Evolutionary conservation across 2,888 invertebrate species (phyloP), one percentile per base, ranked within the genome.

Genomic region (Acanthosepion lycidas): DNA sequence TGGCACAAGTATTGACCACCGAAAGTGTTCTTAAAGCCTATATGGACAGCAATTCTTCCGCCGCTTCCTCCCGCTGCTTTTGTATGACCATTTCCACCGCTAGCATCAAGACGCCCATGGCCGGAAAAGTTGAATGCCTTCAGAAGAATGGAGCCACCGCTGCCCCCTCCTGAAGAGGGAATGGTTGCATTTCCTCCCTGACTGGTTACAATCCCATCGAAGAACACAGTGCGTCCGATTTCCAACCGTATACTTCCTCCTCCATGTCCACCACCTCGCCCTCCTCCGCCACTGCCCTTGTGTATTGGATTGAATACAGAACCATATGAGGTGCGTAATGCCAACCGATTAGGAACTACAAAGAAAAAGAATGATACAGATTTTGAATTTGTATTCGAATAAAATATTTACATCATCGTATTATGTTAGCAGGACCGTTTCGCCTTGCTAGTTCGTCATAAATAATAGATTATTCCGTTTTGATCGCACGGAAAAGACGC

Each of bases 271-370:
- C 95, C 96, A 28, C 94, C 91, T 1, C 48, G 33, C 26, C 95
- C 96, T 20, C 96, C 96, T 15, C 96, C 96, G 64, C 96, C 96
- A 95, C 96, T 96, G n/a, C 96, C 96, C 28, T 96, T 95, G 64
- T 96, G 93, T 4, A n/a, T 94, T 6, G 96, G 96, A 48, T 94
- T 95, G 95, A 96, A 96, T 78, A 96, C 95, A 20, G 96, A 96
- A 8, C 96, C 96, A 95, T 96, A 96, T 0, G 96, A 95, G 18
- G 94, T 33, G n/a, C 94, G 92, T 18, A 95, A 94, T 91, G 59
- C 91, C 12, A 55, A 0, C 33, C 33, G 78, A 12, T 18, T 33
- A 15, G 9, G n/a, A n/a, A 78, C 78, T 78, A 18, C n/a, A 78
- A 78, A 15, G 4, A n/a, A n/a, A 15, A 78, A 78, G 12, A 78